phyloP scores from a whole-genome alignment of 2,113 vertebrate species.

The Caranx melampygus region DNA sequence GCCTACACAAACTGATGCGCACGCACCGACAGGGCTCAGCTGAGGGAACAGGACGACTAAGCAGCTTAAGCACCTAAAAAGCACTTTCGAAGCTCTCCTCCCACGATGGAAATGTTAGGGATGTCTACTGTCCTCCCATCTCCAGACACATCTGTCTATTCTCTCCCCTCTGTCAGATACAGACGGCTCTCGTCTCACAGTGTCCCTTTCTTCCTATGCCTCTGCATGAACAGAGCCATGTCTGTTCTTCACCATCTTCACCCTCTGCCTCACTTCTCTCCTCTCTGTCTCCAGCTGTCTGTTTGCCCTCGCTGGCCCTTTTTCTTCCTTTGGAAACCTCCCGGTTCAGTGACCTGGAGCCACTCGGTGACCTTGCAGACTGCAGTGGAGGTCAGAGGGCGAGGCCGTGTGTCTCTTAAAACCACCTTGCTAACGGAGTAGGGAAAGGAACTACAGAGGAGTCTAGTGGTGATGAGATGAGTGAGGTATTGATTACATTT shows the following conservation, averaged over 20 bases:
- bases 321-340: slow-evolving; percentile 39
- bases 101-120: slow-evolving; percentile 41
- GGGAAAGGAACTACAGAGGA: neutral
- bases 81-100: slow-evolving; percentile 7
- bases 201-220: slow-evolving; percentile 42
- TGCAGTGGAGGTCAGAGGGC: slow-evolving; percentile 29
- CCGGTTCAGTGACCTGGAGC: slow-evolving; percentile 42
- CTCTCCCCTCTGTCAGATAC: slow-evolving; percentile 32
- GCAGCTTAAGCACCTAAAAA: neutral
- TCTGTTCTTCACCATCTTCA: slow-evolving; percentile 53
- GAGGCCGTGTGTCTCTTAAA: slow-evolving; percentile 32
- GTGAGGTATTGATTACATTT: neutral
- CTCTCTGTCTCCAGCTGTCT: slow-evolving; percentile 7
- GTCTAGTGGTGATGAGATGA: neutral
- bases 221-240: slow-evolving; percentile 51
- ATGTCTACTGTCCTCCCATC: slow-evolving; percentile 6
- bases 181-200: slow-evolving; percentile 37
- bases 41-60: slow-evolving; percentile 27
- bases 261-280: slow-evolving; percentile 22
- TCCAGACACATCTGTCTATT: slow-evolving; percentile 62
- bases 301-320: slow-evolving; percentile 19
- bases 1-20: neutral
- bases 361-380: slow-evolving; percentile 35
- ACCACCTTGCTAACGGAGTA: slow-evolving; percentile 10
- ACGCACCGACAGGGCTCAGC: slow-evolving; percentile 1